Base-by-base conservation (phyloP, 2,888 invertebrate genomes). In the Slavum lentiscoides region DNA sequence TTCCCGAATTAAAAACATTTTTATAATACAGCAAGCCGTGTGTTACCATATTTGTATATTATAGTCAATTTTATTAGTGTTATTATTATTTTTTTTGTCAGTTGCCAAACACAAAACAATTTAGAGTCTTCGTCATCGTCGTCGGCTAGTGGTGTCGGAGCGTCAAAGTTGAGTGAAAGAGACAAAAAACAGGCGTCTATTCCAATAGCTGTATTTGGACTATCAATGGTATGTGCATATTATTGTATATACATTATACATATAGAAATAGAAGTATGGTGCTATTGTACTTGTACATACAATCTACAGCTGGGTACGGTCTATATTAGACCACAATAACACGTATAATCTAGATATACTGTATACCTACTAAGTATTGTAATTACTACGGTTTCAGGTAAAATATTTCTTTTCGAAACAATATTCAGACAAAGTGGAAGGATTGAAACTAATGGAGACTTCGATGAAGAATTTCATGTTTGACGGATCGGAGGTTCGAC, bases 341-440 rank as follows among this genome's bases (percentile, higher is more conserved):
- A 43, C 43, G 49, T 49, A 13, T 55, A 59, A 59, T 59, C 21
- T 21, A 59, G 1, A 21, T 9, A 11, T 49, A 49, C 11, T 39
- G 4, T 39, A 19, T 58, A 58, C n/a, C n/a, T n/a, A n/a, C 59
- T 11, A 21, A 9, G 3, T 61, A 59, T 59, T 21, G 59, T 21
- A 43, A 66, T 30, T 21, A 39, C 8, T 67, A 21, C 68, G 64
- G 68, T 83, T 75, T 83, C 85, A 93, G 93, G 93, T 96, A 3
- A 95, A 96, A 86, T 93, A 94, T 85, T 94, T 95, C 86, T 95
- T 94, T 87, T 94, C 95, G 8, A 94, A 95, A 85, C 94, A 94
- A 86, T 96, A 93, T 87, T 90, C 94, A 68, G 95, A 95, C 86
- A 94, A 95, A 85, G 95, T 95, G 86, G 94, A 95, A 85, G 95